phyloP scores from a whole-genome alignment of 2,888 invertebrate species.

The Xanthorhoe spadicearia region DNA sequence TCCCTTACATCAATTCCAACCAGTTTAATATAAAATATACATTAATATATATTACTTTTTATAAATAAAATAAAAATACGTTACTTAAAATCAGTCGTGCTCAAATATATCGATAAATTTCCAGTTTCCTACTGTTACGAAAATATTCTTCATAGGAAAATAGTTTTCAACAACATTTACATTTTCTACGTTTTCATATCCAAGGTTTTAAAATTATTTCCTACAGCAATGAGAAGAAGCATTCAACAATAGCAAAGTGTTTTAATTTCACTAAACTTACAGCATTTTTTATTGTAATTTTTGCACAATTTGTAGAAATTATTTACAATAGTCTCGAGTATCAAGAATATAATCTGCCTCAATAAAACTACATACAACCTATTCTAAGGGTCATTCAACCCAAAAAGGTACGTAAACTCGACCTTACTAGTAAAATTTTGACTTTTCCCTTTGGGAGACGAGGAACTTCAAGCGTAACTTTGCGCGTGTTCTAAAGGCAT shows the following conservation, averaged over 20 bases:
- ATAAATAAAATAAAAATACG: constrained; percentile 45
- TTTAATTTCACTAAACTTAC: constrained; percentile 30
- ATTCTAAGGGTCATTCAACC: constrained; percentile 40
- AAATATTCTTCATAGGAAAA: constrained; percentile 25
- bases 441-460: constrained; percentile 33
- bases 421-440: constrained; percentile 26
- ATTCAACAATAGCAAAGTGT: constrained; percentile 46
- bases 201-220: neutral
- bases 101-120: constrained; percentile 45
- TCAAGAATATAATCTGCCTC: constrained; percentile 76
- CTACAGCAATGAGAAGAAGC: constrained; percentile 14
- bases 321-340: constrained; percentile 77
- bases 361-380: constrained; percentile 60
- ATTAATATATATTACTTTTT: constrained; percentile 39
- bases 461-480: constrained; percentile 85
- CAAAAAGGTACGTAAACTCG: constrained; percentile 35
- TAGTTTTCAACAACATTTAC: constrained; percentile 8
- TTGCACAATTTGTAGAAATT: constrained; percentile 61
- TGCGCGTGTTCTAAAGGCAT: constrained; percentile 88
- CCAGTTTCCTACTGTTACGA: constrained; percentile 48
- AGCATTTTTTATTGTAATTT: constrained; percentile 37
- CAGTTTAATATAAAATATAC: constrained; percentile 10
- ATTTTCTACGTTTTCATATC: constrained; percentile 5
- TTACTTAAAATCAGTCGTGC: constrained; percentile 67
- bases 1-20: constrained; percentile 1